Base-by-base conservation (phyloP, 2,113 vertebrate genomes). In the Ammodytes marinus region DNA sequence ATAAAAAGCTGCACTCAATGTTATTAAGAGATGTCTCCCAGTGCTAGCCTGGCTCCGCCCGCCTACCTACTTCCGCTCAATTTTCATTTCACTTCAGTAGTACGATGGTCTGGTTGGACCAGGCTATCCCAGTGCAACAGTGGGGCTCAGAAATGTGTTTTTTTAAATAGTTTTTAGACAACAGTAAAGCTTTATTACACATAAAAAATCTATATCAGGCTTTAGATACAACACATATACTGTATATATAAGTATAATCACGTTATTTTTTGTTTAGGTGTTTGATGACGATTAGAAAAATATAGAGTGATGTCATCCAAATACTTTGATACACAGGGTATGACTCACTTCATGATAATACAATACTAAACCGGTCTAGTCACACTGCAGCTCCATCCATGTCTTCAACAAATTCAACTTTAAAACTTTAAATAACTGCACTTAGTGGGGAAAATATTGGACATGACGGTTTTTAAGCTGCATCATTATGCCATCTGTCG, bases 401-500 rank as follows among this genome's bases (percentile, higher is more conserved):
- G 77, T 74, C 52, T 64, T 46, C 10, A 45, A 42, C 19, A 45
- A 17, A 27, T 27, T 1, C 27, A 14, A 52, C 49, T 40, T 13
- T 27, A 27, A 27, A 27, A 35, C 73, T 80, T 66, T 60, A 64
- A 83, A 77, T 54, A 58, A 70, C 39, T 49, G 15, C 77, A 55
- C 8, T 27, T 46, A 9, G 39, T 54, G 14, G 27, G 27, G 40
- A 70, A 66, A 7, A 17, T 46, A 47, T 27, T 47, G 67, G 74
- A 81, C 13, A 0, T 6, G 65, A 82, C 76, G 86, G 78, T 89
- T 70, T 71, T 74, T 66, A 8, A 69, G 50, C 27, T 27, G 64
- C 47, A 35, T 64, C 19, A 52, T 74, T 14, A 9, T 69, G 74
- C 79, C 73, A 66, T 86, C 84, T 80, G 86, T 45, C 13, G 47